These are phyloP conservation scores for Adrianichthys oophorus DNA, from an alignment of 2,797 vertebrate genomes.

Conservation along the genomic window DNA sequence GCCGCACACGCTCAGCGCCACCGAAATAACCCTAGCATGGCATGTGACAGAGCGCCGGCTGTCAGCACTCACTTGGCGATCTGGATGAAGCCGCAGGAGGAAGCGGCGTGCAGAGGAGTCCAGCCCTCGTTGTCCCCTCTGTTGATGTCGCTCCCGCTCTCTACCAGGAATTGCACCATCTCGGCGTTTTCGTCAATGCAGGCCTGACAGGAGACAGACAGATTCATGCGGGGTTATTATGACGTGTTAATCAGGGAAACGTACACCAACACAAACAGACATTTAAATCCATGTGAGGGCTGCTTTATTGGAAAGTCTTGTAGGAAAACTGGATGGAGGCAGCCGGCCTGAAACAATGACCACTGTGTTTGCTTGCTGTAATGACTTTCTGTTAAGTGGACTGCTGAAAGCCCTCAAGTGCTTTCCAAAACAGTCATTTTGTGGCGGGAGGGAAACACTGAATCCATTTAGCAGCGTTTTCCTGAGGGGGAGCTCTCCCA, in stretches of 20 bases:
- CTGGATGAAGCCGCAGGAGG: conserved; percentile 83
- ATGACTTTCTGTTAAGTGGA: conserved; percentile 50
- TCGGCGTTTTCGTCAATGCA: conserved; percentile 86
- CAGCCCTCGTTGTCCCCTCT: conserved; percentile 86
- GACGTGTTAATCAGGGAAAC: conserved; percentile 14
- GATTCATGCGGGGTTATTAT: conserved; percentile 18
- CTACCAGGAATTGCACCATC: conserved; percentile 87
- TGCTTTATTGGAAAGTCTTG: no score
- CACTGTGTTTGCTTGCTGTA: conserved; percentile 50
- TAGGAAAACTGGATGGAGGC: conserved; percentile 26
- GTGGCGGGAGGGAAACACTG: conserved; percentile 36
- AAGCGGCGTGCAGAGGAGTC: conserved; percentile 83
- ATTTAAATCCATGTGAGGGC: no score
- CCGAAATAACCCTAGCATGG: background rate
- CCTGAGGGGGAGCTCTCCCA: conserved; percentile 29
- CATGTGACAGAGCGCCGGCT: background rate
- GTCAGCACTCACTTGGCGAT: conserved; percentile 74
- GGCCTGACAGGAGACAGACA: conserved; percentile 68
- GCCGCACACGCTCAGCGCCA: background rate
- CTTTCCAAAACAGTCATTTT: conserved; percentile 59
- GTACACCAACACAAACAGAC: background rate
- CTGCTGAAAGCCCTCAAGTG: conserved; percentile 55
- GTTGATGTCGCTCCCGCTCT: conserved; percentile 82
- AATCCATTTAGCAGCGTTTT: conserved; percentile 45
- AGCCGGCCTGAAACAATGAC: conserved; percentile 46